These are phyloP conservation scores for Molossus alvarezi DNA, from an alignment of 2,797 vertebrate species.

Conservation along the genomic window DNA sequence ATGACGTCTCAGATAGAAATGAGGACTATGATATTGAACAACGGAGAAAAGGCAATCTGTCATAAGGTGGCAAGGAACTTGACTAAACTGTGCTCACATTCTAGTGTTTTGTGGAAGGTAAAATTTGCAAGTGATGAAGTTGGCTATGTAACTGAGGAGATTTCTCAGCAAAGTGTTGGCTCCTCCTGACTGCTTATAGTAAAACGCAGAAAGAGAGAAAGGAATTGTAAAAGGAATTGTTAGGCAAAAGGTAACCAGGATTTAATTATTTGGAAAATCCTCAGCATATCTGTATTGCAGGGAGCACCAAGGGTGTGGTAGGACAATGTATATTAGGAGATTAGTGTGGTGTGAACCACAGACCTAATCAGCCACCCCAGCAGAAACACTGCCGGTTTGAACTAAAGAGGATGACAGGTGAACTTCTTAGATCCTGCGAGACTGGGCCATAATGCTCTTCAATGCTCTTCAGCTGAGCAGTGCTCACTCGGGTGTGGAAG, in stretches of 20 bases:
- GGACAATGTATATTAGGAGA: neutral
- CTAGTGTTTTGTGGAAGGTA: neutral
- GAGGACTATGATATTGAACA: neutral
- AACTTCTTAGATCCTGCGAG: neutral
- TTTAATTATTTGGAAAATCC: neutral
- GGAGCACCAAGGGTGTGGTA: neutral
- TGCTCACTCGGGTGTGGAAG: neutral
- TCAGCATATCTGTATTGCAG: neutral
- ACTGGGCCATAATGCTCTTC: neutral
- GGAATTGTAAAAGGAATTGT: neutral
- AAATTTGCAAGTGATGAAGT: neutral
- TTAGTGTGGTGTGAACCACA: neutral
- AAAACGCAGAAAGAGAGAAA: neutral
- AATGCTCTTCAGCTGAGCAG: neutral
- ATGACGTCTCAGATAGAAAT: neutral
- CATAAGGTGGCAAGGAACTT: neutral
- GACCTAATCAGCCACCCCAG: neutral
- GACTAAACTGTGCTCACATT: neutral
- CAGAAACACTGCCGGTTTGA: neutral
- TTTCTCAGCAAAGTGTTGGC: neutral
- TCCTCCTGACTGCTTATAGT: neutral
- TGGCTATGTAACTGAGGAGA: neutral
- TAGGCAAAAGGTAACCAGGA: neutral
- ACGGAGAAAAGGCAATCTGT: neutral
- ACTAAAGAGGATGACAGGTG: neutral